These are phyloP conservation scores for Apodemia duryi DNA, from an alignment of 2,888 invertebrate genomes.

Conservation along the genomic window DNA sequence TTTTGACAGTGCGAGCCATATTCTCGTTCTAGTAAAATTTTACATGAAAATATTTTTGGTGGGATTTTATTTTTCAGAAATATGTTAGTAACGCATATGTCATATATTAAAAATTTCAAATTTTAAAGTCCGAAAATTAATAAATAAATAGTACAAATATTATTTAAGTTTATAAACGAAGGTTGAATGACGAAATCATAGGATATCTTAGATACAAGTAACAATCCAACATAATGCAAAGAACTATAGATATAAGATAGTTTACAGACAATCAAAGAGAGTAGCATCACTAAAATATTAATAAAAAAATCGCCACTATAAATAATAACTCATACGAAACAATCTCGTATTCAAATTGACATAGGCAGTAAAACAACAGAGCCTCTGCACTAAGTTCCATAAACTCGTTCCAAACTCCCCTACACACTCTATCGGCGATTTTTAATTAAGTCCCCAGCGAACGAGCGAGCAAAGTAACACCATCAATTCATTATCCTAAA, in stretches of 20 bases:
- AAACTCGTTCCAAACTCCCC: constrained; percentile 75
- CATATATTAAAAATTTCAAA: no score
- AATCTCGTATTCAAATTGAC: constrained; percentile 77
- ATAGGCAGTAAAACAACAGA: constrained; percentile 72
- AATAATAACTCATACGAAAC: constrained; percentile 46
- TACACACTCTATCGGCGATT: constrained; percentile 79
- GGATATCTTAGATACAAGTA: neutral
- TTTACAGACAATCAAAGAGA: no score
- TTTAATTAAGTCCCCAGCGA: constrained; percentile 78
- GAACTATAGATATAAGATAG: neutral
- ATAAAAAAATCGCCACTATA: constrained; percentile 26
- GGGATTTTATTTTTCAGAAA: no score
- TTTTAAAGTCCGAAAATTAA: no score
- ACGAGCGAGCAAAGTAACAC: constrained; percentile 76
- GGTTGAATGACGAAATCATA: neutral
- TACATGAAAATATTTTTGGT: no score
- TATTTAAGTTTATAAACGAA: no score
- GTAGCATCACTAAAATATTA: neutral
- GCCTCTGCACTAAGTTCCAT: constrained; percentile 70
- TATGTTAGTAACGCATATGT: no score
- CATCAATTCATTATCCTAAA: constrained; percentile 80
- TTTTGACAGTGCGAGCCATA: no score
- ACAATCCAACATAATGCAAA: neutral
- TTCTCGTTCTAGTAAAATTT: no score
- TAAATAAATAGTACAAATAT: no score